Base-by-base conservation (phyloP, 1,140 invertebrate species). In the Polypedilum pembai region DNA sequence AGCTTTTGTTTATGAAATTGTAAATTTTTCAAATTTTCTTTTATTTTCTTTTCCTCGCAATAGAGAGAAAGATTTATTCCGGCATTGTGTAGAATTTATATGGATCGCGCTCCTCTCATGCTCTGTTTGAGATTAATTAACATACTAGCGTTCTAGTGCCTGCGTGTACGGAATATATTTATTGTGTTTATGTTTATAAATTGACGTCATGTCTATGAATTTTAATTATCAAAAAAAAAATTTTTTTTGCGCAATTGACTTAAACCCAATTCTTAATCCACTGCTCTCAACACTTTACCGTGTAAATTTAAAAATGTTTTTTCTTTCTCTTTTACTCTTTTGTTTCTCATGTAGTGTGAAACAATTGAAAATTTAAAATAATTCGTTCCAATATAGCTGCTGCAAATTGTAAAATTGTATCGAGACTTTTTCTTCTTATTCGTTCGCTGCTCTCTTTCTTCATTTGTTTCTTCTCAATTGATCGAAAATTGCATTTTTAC, bases 41-140 rank as follows among this genome's bases (percentile, higher is more conserved):
- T 56, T 12, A 56, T 56, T 56, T 56, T 56, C 24, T 56, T 3
- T 15, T 56, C 12, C 45, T 56, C 45, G 12, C 12, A 15, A 45
- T 1, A 4, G 0, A n/a, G 4, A n/a, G 12, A n/a, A n/a, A 56
- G 45, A 56, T 56, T 56, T 56, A 56, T 56, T 56, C 45, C 45
- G 45, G 45, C 45, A 56, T 56, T 56, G 45, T 56, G 45, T 56
- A n/a, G 45, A 56, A 56, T 56, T 56, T 56, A 56, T 56, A 56
- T 56, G 24, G 24, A 33, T 5, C 24, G 24, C 24, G 24, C n/a
- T 56, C 8, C 12, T n/a, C n/a, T 12, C 45, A 56, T n/a, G 45
- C 45, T 56, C 45, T 56, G 45, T 56, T 56, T 56, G 45, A 56
- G 45, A 56, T 56, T 56, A 56, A 56, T 56, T 56, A 56, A 56